Conservation (phyloP, 2,113 vertebrate genomes). For the Panthera uncia region DNA sequence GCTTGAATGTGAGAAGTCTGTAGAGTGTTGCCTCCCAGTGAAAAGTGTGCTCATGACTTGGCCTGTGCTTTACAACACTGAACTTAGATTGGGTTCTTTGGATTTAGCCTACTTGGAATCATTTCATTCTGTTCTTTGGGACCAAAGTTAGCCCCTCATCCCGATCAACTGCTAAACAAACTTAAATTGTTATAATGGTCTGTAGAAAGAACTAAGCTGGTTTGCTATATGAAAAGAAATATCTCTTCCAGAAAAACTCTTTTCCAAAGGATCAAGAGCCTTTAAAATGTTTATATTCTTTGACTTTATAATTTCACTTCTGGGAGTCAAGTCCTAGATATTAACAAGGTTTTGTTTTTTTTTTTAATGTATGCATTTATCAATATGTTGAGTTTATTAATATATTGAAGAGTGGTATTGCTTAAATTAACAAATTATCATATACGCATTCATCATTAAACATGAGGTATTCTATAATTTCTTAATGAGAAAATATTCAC, state of each 20-base stretch:
- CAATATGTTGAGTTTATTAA: neutral
- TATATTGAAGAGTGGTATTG: neutral
- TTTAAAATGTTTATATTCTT: neutral
- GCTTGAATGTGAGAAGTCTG: neutral
- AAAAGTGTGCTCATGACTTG: neutral
- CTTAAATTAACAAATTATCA: neutral
- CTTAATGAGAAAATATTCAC: neutral
- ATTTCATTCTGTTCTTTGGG: neutral
- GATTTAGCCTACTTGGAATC: neutral
- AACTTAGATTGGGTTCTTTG: neutral
- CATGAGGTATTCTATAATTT: slow-evolving; percentile 14
- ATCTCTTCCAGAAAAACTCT: neutral
- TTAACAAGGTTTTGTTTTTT: neutral
- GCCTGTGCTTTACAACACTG: neutral
- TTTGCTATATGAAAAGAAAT: neutral
- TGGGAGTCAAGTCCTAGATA: neutral
- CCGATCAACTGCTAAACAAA: neutral
- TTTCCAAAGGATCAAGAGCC: neutral
- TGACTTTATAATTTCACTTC: slow-evolving; percentile 27
- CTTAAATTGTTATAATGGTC: neutral
- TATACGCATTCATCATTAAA: slow-evolving; percentile 10
- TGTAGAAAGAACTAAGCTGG: neutral
- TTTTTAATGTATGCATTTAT: neutral
- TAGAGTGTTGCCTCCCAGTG: neutral
- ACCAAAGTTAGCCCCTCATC: neutral